Evolutionary conservation across 2,888 invertebrate genomes (phyloP), one percentile per base, ranked within the genome.

Genomic region (Ferdinandea cuprea): DNA sequence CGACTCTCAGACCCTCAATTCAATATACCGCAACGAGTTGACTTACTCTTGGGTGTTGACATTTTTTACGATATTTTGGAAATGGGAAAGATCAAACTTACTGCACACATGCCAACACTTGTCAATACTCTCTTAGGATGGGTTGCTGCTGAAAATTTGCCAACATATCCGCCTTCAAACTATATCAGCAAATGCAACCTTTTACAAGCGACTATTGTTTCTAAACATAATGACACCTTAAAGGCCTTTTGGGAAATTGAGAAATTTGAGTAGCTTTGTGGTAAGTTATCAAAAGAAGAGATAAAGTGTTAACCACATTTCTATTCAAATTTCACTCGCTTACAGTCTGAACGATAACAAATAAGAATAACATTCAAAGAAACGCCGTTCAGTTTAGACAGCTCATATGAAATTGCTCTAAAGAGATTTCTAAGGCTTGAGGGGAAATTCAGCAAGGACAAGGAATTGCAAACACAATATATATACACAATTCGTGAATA

Each of bases 391-490:
- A 65, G 13, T 9, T 37, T 78, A 11, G 71, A 58, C 15, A 56
- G 44, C 42, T 71, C 71, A 8, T 72, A 66, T 28, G 66, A 72
- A 5, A 52, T 66, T 40, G 59, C 66, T 25, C 15, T 66, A 37
- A 79, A 72, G 21, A 72, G 72, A 50, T 79, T 72, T 48, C 32
- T 72, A 32, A 59, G 46, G n/a, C 32, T 79, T 21, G 66, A 72
- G 13, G 42, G 69, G 30, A 73, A 35, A 42, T 50, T 72, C 35
- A 21, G 46, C 3, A 79, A 32, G 48, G 44, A 72, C 28, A 28
- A 15, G 13, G 40, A 65, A n/a, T 46, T 72, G 8, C 44, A 61
- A 37, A 13, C 13, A 15, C 40, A 69, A 37, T 77, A 77, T n/a
- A 37, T 77, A 77, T n/a, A 17, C 19, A 44, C 30, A 61, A 13